Base-by-base conservation (phyloP, 2,888 invertebrate species). In the Cetonia aurata region DNA sequence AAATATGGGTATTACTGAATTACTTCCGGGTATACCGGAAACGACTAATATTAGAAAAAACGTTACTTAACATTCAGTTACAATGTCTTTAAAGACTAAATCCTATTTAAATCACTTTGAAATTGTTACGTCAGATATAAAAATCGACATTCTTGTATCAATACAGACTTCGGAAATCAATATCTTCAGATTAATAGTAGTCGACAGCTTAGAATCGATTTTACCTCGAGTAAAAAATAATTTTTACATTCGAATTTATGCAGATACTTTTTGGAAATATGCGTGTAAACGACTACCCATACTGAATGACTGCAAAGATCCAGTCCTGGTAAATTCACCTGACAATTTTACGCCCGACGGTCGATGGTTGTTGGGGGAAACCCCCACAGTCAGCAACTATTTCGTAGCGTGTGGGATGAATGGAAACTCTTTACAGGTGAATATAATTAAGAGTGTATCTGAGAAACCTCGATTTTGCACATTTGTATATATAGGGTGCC, bases 371-470 rank as follows among this genome's bases (percentile, higher is more conserved):
- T 79, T 92, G 10, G 92, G 92, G 33, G 89, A 91, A 82, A 87
- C 89, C 33, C 88, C 91, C 1, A 91, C 91, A 85, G 87, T 92
- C 12, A 87, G 87, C 72, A 92, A 92, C 79, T 92, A 92, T 80
- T 92, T 89, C 82, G 90, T 91, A n/a, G 91, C 91, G 56, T 90
- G 90, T 71, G 92, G 92, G 31, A 90, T 92, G 89, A 91, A 90
- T 83, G 90, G 90, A 6, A 89, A 89, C 79, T 89, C 91, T 9
- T 83, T 91, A 52, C 90, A 90, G 80, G 76, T 77, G 73, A 15
- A 10, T 33, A n/a, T 15, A 37, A 57, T 66, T 31, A 44, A 42
- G 6, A 67, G 8, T 41, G 55, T 42, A 8, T 17, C 12, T 31
- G 57, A 31, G n/a, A n/a, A n/a, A 57, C 1, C 15, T 8, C 1